Percentiles rank a stretch among this genome's conserved stretches.
Conservation (phyloP, 2,113 vertebrate species). For the Falco punctatus region DNA sequence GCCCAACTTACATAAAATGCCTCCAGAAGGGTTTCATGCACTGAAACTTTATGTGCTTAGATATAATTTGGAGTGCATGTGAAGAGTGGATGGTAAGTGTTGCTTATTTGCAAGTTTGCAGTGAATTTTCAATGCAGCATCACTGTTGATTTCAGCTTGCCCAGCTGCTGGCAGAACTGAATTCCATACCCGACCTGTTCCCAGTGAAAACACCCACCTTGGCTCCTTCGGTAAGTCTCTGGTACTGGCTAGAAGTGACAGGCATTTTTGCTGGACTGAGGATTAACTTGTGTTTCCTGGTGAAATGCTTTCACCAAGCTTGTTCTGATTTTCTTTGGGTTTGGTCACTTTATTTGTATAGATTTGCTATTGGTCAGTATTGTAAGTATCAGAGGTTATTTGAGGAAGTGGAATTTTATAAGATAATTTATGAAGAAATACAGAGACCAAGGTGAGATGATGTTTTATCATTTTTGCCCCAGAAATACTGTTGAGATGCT, state of each 20-base stretch:
- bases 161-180: conserved; percentile 90
- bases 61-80: neutral
- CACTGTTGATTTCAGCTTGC: conserved; percentile 82
- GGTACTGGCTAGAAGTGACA: neutral
- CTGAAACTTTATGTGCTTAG: neutral
- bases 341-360: neutral
- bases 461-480: neutral
- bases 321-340: neutral
- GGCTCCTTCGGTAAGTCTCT: conserved; percentile 78
- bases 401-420: neutral
- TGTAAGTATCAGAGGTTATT: neutral
- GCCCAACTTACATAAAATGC: neutral
- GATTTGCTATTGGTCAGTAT: neutral
- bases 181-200: conserved; percentile 84
- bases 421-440: neutral
- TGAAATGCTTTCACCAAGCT: neutral
- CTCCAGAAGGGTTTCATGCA: neutral
- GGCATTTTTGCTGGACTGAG: neutral
- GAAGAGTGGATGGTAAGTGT: neutral
- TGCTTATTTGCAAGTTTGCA: neutral
- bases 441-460: neutral
- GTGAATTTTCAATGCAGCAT: neutral
- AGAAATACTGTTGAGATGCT: neutral
- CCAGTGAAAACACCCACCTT: conserved; percentile 72
- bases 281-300: neutral